Conservation (phyloP, 2,797 vertebrate genomes). For the Mus spretus region DNA sequence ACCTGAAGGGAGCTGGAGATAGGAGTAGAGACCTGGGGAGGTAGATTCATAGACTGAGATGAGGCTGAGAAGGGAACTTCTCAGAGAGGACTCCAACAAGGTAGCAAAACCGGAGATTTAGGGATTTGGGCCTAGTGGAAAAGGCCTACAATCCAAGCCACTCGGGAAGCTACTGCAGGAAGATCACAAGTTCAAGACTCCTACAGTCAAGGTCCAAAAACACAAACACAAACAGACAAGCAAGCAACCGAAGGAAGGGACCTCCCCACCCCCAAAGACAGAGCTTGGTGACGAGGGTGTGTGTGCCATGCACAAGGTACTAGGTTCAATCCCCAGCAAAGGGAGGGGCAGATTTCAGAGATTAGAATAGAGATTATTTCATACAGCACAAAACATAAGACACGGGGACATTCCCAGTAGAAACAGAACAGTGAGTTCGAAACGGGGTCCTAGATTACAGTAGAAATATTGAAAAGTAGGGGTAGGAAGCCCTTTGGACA, state of each 20-base stretch:
- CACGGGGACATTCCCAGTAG: not conserved
- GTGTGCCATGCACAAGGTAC: not conserved
- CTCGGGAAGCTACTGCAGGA: not conserved
- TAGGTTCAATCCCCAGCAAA: not conserved
- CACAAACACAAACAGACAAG: not conserved
- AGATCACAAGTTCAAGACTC: not conserved
- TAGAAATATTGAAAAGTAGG: constrained; percentile 51
- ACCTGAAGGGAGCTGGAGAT: not conserved
- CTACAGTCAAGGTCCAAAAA: not conserved
- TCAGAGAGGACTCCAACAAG: constrained; percentile 3
- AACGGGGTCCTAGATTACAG: not conserved
- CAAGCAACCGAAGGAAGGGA: not conserved
- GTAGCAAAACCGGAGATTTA: not conserved
- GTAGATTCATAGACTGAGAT: not conserved
- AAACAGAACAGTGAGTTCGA: not conserved
- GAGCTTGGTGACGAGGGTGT: no score
- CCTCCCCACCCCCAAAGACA: no score
- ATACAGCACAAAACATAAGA: not conserved
- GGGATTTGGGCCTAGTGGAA: not conserved
- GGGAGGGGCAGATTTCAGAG: not conserved
- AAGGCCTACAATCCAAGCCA: not conserved
- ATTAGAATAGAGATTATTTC: not conserved
- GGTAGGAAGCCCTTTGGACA: constrained; percentile 15
- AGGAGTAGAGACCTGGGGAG: not conserved
- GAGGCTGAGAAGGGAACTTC: not conserved